Evolutionary conservation across 2,797 vertebrate genomes (phyloP).

Genomic region (Anguilla obscura): DNA sequence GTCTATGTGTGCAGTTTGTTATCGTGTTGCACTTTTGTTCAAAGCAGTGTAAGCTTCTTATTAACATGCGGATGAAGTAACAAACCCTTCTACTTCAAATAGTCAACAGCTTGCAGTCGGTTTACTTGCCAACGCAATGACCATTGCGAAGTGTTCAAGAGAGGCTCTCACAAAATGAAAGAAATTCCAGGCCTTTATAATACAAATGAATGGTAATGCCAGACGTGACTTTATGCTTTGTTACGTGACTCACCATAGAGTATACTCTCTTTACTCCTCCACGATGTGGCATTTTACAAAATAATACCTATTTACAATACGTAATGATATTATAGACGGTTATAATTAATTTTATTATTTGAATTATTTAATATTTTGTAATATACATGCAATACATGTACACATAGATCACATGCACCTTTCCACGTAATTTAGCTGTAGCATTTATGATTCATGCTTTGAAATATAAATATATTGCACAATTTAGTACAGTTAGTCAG

Average conservation of each 20-base stretch:
- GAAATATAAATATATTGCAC: not conserved
- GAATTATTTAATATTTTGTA: not conserved
- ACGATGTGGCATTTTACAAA: not conserved
- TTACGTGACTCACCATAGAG: not conserved
- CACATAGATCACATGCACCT: not conserved
- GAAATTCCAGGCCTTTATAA: conserved; percentile 42
- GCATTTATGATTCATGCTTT: not conserved
- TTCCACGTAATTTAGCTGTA: not conserved
- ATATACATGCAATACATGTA: not conserved
- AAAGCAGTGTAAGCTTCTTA: not conserved
- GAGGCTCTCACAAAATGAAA: conserved; percentile 30
- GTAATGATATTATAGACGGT: not conserved
- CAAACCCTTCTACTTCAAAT: not conserved
- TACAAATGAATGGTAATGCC: conserved; percentile 40
- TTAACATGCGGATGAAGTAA: conserved; percentile 1
- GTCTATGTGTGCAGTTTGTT: not conserved
- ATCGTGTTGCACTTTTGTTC: not conserved
- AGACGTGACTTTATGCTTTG: conserved; percentile 29
- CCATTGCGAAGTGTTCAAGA: conserved; percentile 24
- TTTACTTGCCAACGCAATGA: conserved; percentile 14
- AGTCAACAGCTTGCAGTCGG: not conserved
- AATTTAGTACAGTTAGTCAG: not conserved
- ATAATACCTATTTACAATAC: not conserved
- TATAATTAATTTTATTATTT: not conserved
- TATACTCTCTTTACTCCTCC: not conserved